These are phyloP conservation scores for Eulemur macaco DNA, from an alignment of 2,113 vertebrate species.

Conservation along the genomic window DNA sequence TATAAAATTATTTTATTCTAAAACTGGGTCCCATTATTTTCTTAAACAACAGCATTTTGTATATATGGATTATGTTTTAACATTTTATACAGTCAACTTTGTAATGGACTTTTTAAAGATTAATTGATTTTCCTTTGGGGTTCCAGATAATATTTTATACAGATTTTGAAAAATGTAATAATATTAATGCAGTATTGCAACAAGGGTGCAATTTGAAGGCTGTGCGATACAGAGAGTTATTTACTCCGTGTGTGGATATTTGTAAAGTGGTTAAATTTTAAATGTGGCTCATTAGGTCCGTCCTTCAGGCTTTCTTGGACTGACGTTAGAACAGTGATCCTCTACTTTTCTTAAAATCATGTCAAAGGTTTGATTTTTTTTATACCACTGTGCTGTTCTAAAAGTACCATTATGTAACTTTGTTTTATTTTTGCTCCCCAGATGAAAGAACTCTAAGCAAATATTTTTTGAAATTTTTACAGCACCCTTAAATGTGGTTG, in stretches of 20 bases:
- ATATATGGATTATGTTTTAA: slow-evolving; percentile 83
- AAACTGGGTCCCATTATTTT: slow-evolving; percentile 86
- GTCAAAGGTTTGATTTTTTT: not conserved
- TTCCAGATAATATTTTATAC: slow-evolving; percentile 80
- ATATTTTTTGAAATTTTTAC: slow-evolving; percentile 8
- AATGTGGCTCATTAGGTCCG: slow-evolving; percentile 41
- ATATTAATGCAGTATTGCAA: slow-evolving; percentile 82
- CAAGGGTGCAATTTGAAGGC: slow-evolving; percentile 67
- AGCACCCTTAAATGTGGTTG: not conserved
- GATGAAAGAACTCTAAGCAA: slow-evolving; percentile 44
- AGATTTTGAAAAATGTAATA: slow-evolving; percentile 75
- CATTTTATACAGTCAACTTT: slow-evolving; percentile 85
- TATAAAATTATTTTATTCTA: slow-evolving; percentile 85
- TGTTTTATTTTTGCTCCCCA: slow-evolving; percentile 10
- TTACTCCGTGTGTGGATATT: slow-evolving; percentile 23
- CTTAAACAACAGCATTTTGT: slow-evolving; percentile 84
- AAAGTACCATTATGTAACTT: not conserved
- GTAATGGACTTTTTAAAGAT: slow-evolving; percentile 78
- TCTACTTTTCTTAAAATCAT: not conserved
- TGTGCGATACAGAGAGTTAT: slow-evolving; percentile 60
- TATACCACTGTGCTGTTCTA: not conserved
- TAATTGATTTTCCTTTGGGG: slow-evolving; percentile 76
- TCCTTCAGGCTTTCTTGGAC: slow-evolving; percentile 29
- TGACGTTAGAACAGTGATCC: not conserved
- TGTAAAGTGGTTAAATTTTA: slow-evolving; percentile 48